Evolutionary conservation across 37 sponge, comb jelly and placozoan genomes (phyloP), one percentile per base, ranked within the genome.

Genomic region (Bolinopsis microptera): DNA sequence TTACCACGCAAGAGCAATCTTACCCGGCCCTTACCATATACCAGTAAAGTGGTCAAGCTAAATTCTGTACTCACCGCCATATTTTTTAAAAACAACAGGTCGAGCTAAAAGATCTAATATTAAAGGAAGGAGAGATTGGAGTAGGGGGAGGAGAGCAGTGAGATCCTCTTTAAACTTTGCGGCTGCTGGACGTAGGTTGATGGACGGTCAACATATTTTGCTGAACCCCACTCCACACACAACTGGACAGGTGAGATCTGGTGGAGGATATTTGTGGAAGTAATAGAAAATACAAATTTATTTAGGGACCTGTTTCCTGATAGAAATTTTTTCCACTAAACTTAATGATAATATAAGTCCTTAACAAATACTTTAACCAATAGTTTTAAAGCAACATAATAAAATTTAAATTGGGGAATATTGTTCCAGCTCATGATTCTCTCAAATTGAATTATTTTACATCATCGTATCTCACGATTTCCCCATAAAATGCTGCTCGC

Each of bases 161-260:
- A 86, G 90, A n/a, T 86, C 48, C 2, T 35, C 8, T 34, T 34
- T 86, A 38, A 86, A 86, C 30, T n/a, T 41, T 39, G 0, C 90
- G 41, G 27, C 61, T 41, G n/a, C 48, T 33, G n/a, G 31, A n/a
- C 48, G 90, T 33, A 86, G 0, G 90, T 86, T n/a, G n/a, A n/a
- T n/a, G n/a, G n/a, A 48, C 37, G 3, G 28, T 39, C n/a, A 25
- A 39, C 90, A 86, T 48, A 86, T 3, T 39, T 0, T 18, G 48
- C 90, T 0, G 90, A 39, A n/a, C n/a, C n/a, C n/a, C 39, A 86
- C 39, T n/a, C 90, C 90, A 86, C 90, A 86, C 1, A 86, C 90
- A 24, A 86, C 90, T 0, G 90, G 18, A n/a, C n/a, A 2, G 39
- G 5, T n/a, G 90, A 86, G 34, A 86, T 40, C 90, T 86, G 83